Evolutionary conservation across 2,113 vertebrate genomes (phyloP).

Genomic region (Brachyhypopomus gauderio): DNA sequence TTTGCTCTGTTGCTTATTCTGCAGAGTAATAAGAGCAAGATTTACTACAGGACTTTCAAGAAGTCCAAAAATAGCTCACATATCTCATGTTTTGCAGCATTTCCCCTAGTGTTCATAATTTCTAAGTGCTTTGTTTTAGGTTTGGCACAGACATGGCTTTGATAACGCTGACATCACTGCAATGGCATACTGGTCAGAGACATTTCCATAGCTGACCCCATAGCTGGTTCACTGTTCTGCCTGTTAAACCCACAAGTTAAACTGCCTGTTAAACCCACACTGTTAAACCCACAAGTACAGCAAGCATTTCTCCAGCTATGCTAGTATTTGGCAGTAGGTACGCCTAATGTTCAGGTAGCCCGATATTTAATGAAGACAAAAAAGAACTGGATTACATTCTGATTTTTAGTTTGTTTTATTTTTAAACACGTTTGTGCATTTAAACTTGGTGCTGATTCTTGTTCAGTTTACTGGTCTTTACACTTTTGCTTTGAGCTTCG

Average conservation of each 20-base stretch:
- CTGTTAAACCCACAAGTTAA: no score
- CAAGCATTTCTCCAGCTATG: constrained; percentile 6
- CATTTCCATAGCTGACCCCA: neutral
- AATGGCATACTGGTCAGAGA: neutral
- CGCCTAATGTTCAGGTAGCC: constrained; percentile 2
- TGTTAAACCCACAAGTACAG: constrained; percentile 12
- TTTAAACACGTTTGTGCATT: neutral
- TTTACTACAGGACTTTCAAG: no score
- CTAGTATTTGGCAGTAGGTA: constrained; percentile 9
- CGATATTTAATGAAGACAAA: neutral
- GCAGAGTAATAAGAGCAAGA: no score
- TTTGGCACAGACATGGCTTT: neutral
- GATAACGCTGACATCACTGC: neutral
- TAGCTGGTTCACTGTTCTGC: neutral
- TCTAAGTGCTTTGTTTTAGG: neutral
- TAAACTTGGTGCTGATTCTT: neutral
- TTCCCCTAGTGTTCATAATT: neutral
- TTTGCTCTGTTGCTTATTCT: no score
- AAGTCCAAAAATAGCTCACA: no score
- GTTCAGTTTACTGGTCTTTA: no score
- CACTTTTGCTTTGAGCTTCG: no score
- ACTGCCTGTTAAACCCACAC: no score
- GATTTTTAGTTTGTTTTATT: neutral
- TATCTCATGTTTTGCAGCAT: neutral
- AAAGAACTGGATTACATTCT: constrained; percentile 19